Evolutionary conservation across 2,888 invertebrate genomes (phyloP).

Genomic region (Melipona bicolor): DNA sequence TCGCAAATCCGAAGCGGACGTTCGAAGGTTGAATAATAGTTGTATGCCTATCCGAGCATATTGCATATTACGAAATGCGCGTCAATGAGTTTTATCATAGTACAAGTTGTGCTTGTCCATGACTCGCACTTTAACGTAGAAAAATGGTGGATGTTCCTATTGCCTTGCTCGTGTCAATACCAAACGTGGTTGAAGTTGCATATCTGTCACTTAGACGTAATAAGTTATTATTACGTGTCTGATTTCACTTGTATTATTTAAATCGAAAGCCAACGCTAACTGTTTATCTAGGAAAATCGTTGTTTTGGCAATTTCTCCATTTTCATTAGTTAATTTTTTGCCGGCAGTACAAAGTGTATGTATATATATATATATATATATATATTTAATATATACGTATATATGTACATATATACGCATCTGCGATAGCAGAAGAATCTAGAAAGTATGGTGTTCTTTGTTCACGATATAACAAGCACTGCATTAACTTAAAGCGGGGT

Average conservation of each 20-base stretch:
- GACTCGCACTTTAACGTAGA: slow-evolving; percentile 53
- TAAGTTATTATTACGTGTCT: neutral
- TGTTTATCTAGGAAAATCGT: neutral
- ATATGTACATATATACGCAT: neutral
- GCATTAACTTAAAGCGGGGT: slow-evolving; percentile 26
- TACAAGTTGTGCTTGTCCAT: slow-evolving; percentile 29
- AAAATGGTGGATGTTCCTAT: slow-evolving; percentile 68
- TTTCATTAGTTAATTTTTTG: slow-evolving; percentile 24
- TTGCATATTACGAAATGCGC: slow-evolving; percentile 56
- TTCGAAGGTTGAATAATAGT: slow-evolving; percentile 58
- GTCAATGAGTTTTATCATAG: slow-evolving; percentile 46
- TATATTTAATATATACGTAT: neutral
- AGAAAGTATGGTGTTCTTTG: slow-evolving; percentile 63
- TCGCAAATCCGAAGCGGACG: slow-evolving; percentile 6
- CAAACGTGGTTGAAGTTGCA: slow-evolving; percentile 36
- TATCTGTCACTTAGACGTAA: slow-evolving; percentile 41
- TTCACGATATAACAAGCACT: slow-evolving; percentile 32
- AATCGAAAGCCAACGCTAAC: neutral
- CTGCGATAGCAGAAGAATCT: slow-evolving; percentile 50
- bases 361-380: neutral
- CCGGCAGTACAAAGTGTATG: slow-evolving; percentile 24
- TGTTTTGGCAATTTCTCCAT: neutral
- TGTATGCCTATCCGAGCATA: slow-evolving; percentile 27
- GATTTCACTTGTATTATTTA: neutral
- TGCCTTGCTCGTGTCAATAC: slow-evolving; percentile 48